A percentile compares a stretch with the other conserved stretches of the same genome.
Conservation (phyloP, 2,113 vertebrate species). For the Sphyrna mokarran region DNA sequence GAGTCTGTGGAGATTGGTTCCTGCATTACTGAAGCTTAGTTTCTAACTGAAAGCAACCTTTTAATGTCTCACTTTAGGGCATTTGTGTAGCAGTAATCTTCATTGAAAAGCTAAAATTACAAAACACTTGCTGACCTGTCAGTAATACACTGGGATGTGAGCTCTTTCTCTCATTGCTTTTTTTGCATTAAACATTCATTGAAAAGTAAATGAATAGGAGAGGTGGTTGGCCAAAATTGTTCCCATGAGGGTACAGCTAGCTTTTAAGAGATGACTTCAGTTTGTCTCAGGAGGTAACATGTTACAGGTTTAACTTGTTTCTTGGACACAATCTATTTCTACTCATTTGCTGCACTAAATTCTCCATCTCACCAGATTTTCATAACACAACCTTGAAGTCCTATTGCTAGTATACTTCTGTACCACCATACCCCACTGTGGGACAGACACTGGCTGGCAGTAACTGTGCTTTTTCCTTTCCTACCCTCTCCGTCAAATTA, state of each 20-base stretch:
- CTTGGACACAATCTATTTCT: not conserved
- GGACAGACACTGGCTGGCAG: not conserved
- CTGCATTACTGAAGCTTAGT: slow-evolving; percentile 1
- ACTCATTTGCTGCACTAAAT: not conserved
- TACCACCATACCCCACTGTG: not conserved
- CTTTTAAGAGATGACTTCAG: not conserved
- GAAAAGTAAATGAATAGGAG: slow-evolving; percentile 19
- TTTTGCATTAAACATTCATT: slow-evolving; percentile 21
- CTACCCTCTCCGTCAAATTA: not conserved
- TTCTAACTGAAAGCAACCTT: not conserved
- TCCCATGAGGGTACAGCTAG: not conserved
- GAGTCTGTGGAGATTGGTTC: not conserved
- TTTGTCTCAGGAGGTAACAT: not conserved
- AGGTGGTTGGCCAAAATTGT: not conserved
- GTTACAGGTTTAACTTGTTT: not conserved
- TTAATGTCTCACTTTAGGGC: slow-evolving; percentile 21
- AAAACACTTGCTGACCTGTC: slow-evolving; percentile 5
- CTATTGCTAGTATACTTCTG: not conserved
- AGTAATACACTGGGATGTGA: slow-evolving; percentile 19
- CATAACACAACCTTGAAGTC: not conserved
- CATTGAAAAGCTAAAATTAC: slow-evolving; percentile 15
- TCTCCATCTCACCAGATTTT: not conserved
- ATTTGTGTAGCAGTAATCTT: not conserved
- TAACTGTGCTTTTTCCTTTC: not conserved
- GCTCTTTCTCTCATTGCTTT: slow-evolving; percentile 7